A percentile compares a stretch with the other conserved stretches of the same genome.
Evolutionary conservation across 2,888 invertebrate genomes (phyloP).

Genomic region (Allolobophora icterica): DNA sequence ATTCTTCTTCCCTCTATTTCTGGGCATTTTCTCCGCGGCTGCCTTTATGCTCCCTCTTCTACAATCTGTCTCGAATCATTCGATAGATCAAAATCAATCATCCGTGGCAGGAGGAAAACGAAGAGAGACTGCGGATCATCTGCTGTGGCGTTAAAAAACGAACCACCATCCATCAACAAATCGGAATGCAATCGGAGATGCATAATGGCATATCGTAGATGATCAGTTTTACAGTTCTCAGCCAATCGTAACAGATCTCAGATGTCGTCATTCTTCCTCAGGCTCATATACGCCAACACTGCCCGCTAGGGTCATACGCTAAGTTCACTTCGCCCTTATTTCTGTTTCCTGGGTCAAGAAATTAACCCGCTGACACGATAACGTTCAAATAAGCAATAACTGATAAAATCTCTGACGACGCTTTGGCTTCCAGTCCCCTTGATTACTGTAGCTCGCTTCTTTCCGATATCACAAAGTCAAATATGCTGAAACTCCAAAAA

Average conservation of each 20-base stretch:
- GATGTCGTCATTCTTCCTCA: background rate
- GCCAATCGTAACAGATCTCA: background rate
- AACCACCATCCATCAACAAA: background rate
- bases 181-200: background rate
- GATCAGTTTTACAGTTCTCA: background rate
- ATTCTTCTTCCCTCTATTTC: background rate
- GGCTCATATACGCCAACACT: background rate
- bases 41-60: background rate
- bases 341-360: too few species aligned
- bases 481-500: too few species aligned
- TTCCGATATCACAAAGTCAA: too few species aligned
- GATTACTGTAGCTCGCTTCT: too few species aligned
- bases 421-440: too few species aligned
- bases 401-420: too few species aligned
- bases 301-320: too few species aligned
- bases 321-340: too few species aligned
- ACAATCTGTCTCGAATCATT: background rate
- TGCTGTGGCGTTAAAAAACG: background rate
- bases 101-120: background rate
- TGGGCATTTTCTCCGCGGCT: background rate
- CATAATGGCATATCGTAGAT: background rate
- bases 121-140: background rate
- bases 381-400: too few species aligned
- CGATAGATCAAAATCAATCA: background rate
- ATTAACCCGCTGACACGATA: too few species aligned